Evolutionary conservation across 2,113 vertebrate genomes (phyloP).

Genomic region (Apteryx owenii): DNA sequence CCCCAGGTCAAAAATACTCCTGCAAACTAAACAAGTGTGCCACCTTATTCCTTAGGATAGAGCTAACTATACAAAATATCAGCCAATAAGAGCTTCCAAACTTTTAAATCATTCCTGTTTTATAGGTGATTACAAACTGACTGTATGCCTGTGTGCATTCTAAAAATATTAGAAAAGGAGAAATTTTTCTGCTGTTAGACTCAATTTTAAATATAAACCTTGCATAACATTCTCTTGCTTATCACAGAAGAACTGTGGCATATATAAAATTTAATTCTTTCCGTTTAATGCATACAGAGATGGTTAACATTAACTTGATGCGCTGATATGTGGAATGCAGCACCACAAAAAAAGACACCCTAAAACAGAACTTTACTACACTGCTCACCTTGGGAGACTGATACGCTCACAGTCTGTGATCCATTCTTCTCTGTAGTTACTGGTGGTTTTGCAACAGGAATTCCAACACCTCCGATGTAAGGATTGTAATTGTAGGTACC

Average conservation of each 20-base stretch:
- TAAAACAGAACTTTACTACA: not conserved
- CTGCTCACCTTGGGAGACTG: constrained; percentile 92
- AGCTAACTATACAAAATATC: not conserved
- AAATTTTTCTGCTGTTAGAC: not conserved
- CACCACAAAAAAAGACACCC: not conserved
- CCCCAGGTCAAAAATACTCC: not conserved
- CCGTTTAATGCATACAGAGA: not conserved
- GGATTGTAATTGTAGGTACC: constrained; percentile 97
- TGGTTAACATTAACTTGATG: not conserved
- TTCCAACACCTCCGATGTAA: constrained; percentile 94
- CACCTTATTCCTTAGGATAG: not conserved
- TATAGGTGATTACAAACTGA: not conserved
- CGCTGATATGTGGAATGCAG: not conserved
- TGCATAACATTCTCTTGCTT: not conserved
- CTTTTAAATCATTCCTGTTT: not conserved
- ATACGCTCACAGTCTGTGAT: constrained; percentile 92
- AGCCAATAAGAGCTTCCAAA: not conserved
- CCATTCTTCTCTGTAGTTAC: constrained; percentile 91
- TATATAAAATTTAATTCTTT: not conserved
- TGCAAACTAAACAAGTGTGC: not conserved
- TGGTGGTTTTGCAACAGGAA: constrained; percentile 93
- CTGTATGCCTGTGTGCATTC: not conserved
- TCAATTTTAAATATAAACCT: not conserved
- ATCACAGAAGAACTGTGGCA: not conserved
- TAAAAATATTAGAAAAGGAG: not conserved